Conservation (phyloP, 2,888 invertebrate genomes). For the Sarcophaga variegata region DNA sequence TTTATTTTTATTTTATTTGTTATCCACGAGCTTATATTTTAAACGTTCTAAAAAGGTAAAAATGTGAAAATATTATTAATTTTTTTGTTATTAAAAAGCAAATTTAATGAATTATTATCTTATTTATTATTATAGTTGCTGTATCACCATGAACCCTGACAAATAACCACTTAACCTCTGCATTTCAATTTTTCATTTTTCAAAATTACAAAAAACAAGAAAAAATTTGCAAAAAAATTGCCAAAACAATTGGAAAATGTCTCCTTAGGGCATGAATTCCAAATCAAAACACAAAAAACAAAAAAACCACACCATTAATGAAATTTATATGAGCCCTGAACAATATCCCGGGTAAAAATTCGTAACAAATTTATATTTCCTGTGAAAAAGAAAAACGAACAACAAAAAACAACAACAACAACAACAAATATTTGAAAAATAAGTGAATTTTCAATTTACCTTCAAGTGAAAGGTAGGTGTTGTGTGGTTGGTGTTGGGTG, state of each 20-base stretch:
- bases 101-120: slow-evolving; percentile 31
- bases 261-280: slow-evolving; percentile 1
- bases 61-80: too few species aligned
- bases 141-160: neutral
- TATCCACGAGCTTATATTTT: too few species aligned
- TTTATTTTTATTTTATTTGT: too few species aligned
- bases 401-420: slow-evolving; percentile 6
- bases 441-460: neutral
- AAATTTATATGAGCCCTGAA: neutral
- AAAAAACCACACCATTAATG: neutral
- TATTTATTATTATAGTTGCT: neutral
- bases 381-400: slow-evolving; percentile 34
- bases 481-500: neutral
- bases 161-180: slow-evolving; percentile 17
- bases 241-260: slow-evolving; percentile 27
- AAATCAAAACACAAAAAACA: neutral
- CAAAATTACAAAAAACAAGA: neutral
- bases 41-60: too few species aligned
- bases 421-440: neutral
- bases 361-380: slow-evolving; percentile 43
- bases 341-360: neutral
- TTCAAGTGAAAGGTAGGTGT: neutral
- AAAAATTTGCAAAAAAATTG: neutral
- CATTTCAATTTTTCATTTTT: slow-evolving; percentile 3
- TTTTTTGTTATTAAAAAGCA: neutral